phyloP scores from a whole-genome alignment of 2,113 vertebrate genomes.

The Choloepus hoffmanni region DNA sequence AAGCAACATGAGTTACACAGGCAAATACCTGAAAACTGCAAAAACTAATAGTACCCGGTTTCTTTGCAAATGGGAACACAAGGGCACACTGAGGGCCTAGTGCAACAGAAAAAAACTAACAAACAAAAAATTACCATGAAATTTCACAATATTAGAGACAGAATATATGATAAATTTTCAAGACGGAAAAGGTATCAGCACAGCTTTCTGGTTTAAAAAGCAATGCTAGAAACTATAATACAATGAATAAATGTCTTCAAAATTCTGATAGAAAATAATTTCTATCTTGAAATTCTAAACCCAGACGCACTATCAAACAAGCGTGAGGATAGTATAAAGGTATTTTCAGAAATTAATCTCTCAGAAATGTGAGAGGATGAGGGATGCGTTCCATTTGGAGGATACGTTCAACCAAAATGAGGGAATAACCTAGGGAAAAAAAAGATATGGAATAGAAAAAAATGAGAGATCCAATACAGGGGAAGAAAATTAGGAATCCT shows the following conservation, averaged over 20 bases:
- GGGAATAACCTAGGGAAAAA: background rate
- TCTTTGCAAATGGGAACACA: background rate
- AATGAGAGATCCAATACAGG: background rate
- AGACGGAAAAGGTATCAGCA: background rate
- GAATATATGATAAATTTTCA: background rate
- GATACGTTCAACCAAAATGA: background rate
- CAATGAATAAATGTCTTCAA: background rate
- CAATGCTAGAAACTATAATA: background rate
- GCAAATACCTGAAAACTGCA: background rate
- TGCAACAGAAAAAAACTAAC: background rate
- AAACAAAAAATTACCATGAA: background rate
- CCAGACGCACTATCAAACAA: too few relatives aligned
- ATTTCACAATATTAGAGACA: background rate
- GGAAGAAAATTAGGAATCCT: background rate
- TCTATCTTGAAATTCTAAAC: background rate
- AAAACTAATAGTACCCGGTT: background rate
- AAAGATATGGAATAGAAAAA: background rate
- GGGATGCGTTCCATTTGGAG: background rate
- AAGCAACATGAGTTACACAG: background rate
- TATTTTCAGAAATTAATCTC: background rate
- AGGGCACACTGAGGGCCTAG: background rate
- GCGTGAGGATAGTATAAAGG: background rate
- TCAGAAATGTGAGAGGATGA: background rate
- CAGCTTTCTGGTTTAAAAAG: background rate
- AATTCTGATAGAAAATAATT: background rate